A percentile compares a stretch with the other conserved stretches of the same genome.
These are phyloP conservation scores for Echinops telfairi DNA, from an alignment of 2,113 vertebrate genomes.

Conservation along the genomic window DNA sequence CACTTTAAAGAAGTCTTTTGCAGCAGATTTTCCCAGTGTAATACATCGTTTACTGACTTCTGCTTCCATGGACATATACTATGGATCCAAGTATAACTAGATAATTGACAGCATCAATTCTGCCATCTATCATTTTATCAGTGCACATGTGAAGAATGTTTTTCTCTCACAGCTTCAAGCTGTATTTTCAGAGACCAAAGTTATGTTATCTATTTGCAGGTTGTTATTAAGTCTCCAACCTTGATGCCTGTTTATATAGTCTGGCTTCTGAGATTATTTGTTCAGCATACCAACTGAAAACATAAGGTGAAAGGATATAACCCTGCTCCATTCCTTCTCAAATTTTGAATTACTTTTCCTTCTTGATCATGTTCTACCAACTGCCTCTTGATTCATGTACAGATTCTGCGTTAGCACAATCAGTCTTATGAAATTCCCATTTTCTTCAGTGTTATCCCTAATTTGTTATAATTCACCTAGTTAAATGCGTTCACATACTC, in stretches of 20 bases:
- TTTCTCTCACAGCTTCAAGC: background rate
- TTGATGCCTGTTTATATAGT: background rate
- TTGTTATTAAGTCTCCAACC: background rate
- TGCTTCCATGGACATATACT: background rate
- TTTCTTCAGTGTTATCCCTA: background rate
- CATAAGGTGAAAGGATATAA: background rate
- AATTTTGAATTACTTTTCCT: background rate
- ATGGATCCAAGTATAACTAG: background rate
- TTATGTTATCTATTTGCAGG: background rate
- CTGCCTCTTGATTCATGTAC: background rate
- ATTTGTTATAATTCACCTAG: background rate
- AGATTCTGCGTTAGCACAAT: background rate
- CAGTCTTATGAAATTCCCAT: background rate
- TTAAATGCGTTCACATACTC: background rate
- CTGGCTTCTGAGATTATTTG: background rate
- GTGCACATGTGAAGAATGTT: background rate
- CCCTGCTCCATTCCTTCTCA: background rate
- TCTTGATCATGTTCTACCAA: background rate
- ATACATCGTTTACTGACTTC: background rate
- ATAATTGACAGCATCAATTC: background rate
- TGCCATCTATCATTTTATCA: background rate
- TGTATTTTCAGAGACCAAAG: too few species aligned
- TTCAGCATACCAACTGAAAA: background rate
- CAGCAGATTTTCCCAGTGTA: too few species aligned
- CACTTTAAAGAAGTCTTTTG: too few species aligned